Conservation (phyloP, 2,113 vertebrate species). For the Heloderma charlesbogerti region DNA sequence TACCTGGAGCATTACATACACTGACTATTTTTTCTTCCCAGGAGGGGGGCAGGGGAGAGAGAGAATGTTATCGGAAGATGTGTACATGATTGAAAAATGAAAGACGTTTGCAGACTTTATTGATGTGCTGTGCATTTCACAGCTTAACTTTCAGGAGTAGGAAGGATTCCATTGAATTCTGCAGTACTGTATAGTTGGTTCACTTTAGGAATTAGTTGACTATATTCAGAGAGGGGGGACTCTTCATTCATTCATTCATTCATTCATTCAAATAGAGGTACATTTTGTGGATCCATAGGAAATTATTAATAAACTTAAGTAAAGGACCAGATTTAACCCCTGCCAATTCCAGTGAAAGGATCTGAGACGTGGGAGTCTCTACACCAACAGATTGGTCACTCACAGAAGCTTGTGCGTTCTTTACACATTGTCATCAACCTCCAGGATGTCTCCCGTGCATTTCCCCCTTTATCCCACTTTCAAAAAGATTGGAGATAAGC, state of each 20-base stretch:
- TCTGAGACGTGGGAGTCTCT: no score
- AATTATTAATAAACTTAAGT: background rate
- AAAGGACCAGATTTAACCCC: background rate
- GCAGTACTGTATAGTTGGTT: background rate
- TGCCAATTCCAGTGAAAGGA: background rate
- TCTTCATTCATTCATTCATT: background rate
- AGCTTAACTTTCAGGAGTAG: conserved; percentile 1
- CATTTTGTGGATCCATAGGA: background rate
- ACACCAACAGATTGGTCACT: no score
- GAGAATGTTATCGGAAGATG: conserved; percentile 34
- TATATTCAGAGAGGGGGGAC: background rate
- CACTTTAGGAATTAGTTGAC: background rate
- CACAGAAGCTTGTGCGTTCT: no score
- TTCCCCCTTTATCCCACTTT: no score
- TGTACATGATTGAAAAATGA: conserved; percentile 22
- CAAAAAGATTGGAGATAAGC: no score
- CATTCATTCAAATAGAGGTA: background rate
- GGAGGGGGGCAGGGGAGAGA: background rate
- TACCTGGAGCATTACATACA: conserved; percentile 3
- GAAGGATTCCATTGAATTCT: background rate
- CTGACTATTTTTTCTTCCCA: background rate
- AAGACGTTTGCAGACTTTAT: conserved; percentile 10
- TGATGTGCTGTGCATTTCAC: conserved; percentile 5
- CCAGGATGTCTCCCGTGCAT: no score
- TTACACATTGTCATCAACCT: no score